Percentiles rank a stretch among this genome's conserved stretches.
These are phyloP conservation scores for Phrynocephalus forsythii DNA, from an alignment of 2,797 vertebrate species.

Conservation along the genomic window DNA sequence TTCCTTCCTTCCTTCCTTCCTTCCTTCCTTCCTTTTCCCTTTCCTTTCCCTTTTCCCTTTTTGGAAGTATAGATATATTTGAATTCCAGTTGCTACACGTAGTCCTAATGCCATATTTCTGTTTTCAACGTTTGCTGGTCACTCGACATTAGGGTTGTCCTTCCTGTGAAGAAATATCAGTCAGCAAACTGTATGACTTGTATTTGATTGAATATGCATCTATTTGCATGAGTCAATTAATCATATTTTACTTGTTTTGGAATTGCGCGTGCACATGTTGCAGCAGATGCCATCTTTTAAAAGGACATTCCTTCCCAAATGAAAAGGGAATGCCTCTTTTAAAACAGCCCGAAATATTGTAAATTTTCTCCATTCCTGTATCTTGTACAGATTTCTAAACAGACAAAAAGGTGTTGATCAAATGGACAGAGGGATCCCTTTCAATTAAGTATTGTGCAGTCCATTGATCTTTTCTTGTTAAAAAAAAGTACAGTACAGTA, in stretches of 20 bases:
- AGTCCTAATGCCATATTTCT: background rate
- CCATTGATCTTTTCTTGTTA: too few species aligned
- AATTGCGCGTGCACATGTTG: background rate
- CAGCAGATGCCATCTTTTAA: background rate
- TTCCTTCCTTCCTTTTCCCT: too few species aligned
- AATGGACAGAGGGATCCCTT: background rate
- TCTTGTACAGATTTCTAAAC: too few species aligned
- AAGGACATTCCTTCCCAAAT: background rate
- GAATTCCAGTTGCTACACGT: background rate
- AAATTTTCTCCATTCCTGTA: too few species aligned
- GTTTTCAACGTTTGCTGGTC: background rate
- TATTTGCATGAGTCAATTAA: background rate
- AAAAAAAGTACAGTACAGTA: too few species aligned
- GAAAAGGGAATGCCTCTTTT: background rate
- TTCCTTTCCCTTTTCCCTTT: background rate
- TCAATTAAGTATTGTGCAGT: too few species aligned
- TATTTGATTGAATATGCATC: background rate
- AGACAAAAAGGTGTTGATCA: background rate
- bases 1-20: too few species aligned
- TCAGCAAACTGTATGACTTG: background rate
- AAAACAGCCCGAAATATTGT: background rate
- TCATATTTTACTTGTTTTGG: background rate
- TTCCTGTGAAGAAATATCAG: background rate
- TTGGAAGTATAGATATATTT: background rate
- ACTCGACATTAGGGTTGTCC: background rate